Base-by-base conservation (phyloP, 2,888 invertebrate species). In the Anaspis maculata region DNA sequence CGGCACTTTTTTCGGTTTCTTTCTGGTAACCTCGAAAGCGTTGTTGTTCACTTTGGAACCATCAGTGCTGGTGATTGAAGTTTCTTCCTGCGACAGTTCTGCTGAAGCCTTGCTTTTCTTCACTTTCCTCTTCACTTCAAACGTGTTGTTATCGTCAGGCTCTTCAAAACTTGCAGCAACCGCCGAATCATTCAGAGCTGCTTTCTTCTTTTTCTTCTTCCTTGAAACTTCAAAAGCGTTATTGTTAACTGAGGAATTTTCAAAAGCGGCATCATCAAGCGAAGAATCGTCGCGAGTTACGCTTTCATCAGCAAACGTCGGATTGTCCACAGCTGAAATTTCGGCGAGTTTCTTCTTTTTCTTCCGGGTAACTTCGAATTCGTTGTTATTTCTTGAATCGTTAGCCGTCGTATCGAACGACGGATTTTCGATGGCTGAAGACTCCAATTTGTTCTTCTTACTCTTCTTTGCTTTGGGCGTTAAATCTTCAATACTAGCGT, bases 41-140 rank as follows among this genome's bases (percentile, higher is more conserved):
- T n/a, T n/a, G 30, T 46, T 37, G 2, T 44, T 38, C 19, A 44
- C 44, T 15, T 28, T 28, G 9, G 28, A 15, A 23, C 28, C 33
- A 21, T 14, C 26, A 26, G 13, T 46, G 41, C 23, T 26, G 3
- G 11, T 3, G 9, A 26, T 13, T 11, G 10, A 25, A 25, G 37
- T 27, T 39, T 41, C 29, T 27, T 3, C 9, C 22, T 22, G 14
- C 13, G 9, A 27, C 11, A 9, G 13, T 27, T 27, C 10, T 4
- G 13, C n/a, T 25, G 19, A 19, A 19, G 24, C 19, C 15, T 25
- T 7, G 25, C 40, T 45, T 26, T 48, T 45, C 32, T 42, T 48
- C 32, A 44, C 43, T 30, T 39, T 41, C 26, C 47, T 45, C 32
- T 42, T 39, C 3, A 46, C 34, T 34, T 46, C 50, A 37, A 39